phyloP scores from a whole-genome alignment of 2,113 vertebrate genomes.

The Poicephalus meyeri region DNA sequence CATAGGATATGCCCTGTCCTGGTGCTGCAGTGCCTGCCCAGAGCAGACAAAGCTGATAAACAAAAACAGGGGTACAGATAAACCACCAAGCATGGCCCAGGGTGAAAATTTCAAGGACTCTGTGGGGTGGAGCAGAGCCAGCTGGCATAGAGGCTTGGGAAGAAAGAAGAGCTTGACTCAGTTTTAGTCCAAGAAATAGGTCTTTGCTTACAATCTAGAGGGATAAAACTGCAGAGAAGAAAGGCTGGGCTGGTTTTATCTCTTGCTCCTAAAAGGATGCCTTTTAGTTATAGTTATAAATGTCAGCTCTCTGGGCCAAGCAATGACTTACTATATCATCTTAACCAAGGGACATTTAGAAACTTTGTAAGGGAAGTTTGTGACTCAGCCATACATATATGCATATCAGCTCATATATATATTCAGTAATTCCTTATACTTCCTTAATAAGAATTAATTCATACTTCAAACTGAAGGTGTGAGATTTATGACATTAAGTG shows the following conservation, averaged over 20 bases:
- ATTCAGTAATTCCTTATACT: neutral
- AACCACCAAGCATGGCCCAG: fast-evolving
- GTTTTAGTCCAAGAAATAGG: neutral
- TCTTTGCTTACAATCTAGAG: neutral
- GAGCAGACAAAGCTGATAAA: neutral
- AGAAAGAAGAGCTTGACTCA: neutral
- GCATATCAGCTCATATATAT: neutral
- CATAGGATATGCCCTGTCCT: neutral
- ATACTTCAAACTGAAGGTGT: neutral
- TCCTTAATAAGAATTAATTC: neutral
- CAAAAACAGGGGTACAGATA: neutral
- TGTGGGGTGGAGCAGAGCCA: neutral
- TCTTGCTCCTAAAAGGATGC: neutral
- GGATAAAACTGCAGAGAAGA: neutral
- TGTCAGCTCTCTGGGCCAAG: neutral
- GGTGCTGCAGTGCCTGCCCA: neutral
- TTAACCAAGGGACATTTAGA: neutral
- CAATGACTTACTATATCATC: neutral
- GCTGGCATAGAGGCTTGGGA: neutral
- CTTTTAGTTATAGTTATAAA: neutral
- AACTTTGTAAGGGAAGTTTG: neutral
- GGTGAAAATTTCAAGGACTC: neutral
- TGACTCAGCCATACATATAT: neutral
- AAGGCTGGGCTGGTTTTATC: neutral
- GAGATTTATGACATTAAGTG: neutral